Evolutionary conservation across 2,113 vertebrate genomes (phyloP).

Genomic region (Puntigrus tetrazona): DNA sequence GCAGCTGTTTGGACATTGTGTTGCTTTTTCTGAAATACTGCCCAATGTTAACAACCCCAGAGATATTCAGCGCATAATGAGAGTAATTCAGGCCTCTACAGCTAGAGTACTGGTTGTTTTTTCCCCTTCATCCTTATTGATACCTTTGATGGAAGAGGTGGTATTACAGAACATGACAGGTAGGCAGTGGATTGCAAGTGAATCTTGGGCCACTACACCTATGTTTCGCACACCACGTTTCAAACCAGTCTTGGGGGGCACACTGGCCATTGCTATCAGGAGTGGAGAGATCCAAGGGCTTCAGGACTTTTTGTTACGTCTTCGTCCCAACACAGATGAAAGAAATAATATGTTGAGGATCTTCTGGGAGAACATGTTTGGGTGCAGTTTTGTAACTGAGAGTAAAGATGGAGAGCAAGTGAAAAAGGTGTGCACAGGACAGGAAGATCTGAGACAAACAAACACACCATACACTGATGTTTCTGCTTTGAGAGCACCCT

Average conservation of each 20-base stretch:
- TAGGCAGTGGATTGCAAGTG: conserved; percentile 3
- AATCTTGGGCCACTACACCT: conserved; percentile 62
- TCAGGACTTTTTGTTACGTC: conserved; percentile 59
- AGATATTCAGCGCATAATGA: conserved; percentile 62
- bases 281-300: conserved; percentile 70
- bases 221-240: conserved; percentile 53
- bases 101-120: conserved; percentile 58
- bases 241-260: conserved; percentile 51
- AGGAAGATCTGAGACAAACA: conserved; percentile 61
- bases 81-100: conserved; percentile 61
- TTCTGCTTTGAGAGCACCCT: conserved; percentile 59
- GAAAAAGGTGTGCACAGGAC: conserved; percentile 60
- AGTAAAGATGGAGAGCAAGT: conserved; percentile 16
- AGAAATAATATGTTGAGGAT: conserved; percentile 58
- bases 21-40: not conserved
- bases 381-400: conserved; percentile 54
- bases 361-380: not conserved
- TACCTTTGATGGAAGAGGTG: conserved; percentile 67
- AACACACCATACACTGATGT: conserved; percentile 60
- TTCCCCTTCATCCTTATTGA: conserved; percentile 55
- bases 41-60: not conserved
- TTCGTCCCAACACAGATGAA: conserved; percentile 55
- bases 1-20: not conserved
- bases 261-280: conserved; percentile 71
- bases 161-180: conserved; percentile 26